Conservation (phyloP, 2,797 vertebrate genomes). For the Poeciliopsis presidionis region DNA sequence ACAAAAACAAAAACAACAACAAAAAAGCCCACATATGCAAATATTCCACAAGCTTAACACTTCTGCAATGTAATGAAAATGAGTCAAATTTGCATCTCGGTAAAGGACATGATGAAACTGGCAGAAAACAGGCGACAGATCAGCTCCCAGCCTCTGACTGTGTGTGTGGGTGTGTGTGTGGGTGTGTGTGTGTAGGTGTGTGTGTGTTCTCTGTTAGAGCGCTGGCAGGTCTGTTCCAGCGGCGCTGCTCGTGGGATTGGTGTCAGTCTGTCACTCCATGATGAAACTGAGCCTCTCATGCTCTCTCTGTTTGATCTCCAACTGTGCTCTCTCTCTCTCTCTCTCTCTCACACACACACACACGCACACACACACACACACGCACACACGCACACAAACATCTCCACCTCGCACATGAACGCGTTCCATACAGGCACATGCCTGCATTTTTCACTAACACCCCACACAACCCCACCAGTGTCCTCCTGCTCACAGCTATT, state of each 20-base stretch:
- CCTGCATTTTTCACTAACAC: conserved; percentile 25
- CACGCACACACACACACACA: neutral
- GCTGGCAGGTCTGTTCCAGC: conserved; percentile 53
- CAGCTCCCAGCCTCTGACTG: conserved; percentile 31
- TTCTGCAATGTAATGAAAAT: conserved; percentile 33
- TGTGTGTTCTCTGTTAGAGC: conserved; percentile 30
- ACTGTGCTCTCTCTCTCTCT: neutral
- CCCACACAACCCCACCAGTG: conserved; percentile 23
- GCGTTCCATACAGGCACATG: conserved; percentile 9
- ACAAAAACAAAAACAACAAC: neutral
- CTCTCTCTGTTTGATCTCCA: conserved; percentile 35
- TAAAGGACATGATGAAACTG: conserved; percentile 66
- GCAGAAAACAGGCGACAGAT: conserved; percentile 47
- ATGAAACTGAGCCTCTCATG: conserved; percentile 45
- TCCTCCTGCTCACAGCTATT: conserved; percentile 67
- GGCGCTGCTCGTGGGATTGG: conserved; percentile 55
- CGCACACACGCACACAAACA: conserved; percentile 9
- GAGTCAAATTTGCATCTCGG: conserved; percentile 46
- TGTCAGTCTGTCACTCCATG: conserved; percentile 46
- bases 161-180: too few relatives aligned
- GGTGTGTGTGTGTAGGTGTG: neutral
- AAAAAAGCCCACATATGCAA: conserved; percentile 3
- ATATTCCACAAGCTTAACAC: conserved; percentile 10
- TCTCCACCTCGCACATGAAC: neutral
- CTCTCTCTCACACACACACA: neutral